Evolutionary conservation across 2,888 invertebrate genomes (phyloP).

Genomic region (Pecten maximus): DNA sequence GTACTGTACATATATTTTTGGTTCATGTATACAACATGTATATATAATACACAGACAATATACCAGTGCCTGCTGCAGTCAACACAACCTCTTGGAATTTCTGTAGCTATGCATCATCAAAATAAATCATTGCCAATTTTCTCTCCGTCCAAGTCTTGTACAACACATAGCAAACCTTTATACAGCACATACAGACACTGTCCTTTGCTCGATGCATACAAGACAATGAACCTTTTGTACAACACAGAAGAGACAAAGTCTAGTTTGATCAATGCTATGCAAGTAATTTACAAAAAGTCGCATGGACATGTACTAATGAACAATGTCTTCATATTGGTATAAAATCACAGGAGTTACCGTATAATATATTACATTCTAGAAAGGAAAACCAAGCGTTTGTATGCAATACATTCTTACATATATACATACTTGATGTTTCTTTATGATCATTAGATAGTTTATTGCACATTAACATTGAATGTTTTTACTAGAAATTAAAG

Average conservation of each 20-base stretch:
- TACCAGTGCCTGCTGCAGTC: background rate
- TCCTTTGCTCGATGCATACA: no score
- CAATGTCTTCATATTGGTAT: no score
- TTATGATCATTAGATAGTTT: background rate
- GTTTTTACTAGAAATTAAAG: background rate
- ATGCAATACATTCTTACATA: background rate
- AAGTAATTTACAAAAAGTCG: no score
- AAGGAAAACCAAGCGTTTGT: background rate
- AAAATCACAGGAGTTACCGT: background rate
- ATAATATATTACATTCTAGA: background rate
- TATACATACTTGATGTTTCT: background rate
- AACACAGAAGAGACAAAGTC: no score
- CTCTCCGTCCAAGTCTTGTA: background rate
- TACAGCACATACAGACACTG: no score
- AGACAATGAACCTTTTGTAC: no score
- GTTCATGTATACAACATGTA: conserved; percentile 1
- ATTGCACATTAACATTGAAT: background rate
- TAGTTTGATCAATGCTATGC: no score
- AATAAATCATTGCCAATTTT: background rate
- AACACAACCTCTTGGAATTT: background rate
- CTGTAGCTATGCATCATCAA: background rate
- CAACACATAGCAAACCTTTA: no score
- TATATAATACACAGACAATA: background rate
- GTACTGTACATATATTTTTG: conserved; percentile 10
- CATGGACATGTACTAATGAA: no score